These are phyloP conservation scores for Andricus grossulariae DNA, from an alignment of 1,140 invertebrate genomes.

Conservation along the genomic window DNA sequence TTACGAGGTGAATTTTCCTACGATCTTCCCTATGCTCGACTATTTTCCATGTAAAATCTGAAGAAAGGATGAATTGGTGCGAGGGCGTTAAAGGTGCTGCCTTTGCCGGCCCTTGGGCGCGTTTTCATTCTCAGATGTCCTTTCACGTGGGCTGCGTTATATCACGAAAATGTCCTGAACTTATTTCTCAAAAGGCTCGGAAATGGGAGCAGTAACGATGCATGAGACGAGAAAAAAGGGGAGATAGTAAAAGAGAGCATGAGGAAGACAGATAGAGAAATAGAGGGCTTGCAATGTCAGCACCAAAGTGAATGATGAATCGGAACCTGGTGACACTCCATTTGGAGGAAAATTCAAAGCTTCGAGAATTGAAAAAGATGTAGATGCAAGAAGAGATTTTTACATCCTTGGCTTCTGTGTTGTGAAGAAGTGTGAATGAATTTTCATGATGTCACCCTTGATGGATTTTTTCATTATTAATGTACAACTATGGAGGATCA, in stretches of 20 bases:
- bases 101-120: constrained; percentile 40
- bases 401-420: neutral
- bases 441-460: too few species aligned
- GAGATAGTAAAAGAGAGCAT: constrained; percentile 33
- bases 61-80: constrained; percentile 59
- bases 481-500: too few species aligned
- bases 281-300: constrained; percentile 21
- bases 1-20: constrained; percentile 49
- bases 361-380: constrained; percentile 34
- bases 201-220: constrained; percentile 45
- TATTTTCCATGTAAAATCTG: constrained; percentile 10
- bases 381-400: constrained; percentile 37
- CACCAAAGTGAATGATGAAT: constrained; percentile 39
- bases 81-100: constrained; percentile 60
- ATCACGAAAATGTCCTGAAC: constrained; percentile 44
- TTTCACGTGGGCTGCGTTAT: constrained; percentile 44
- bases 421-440: too few species aligned
- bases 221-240: neutral
- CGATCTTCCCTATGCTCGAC: constrained; percentile 38
- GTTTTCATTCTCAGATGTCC: constrained; percentile 37
- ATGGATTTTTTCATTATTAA: too few species aligned
- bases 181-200: constrained; percentile 38
- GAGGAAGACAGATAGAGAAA: neutral
- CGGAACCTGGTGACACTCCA: constrained; percentile 40
- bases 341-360: constrained; percentile 40